Conservation (phyloP, 2,888 invertebrate species). For the Caenorhabditis parvicauda region DNA sequence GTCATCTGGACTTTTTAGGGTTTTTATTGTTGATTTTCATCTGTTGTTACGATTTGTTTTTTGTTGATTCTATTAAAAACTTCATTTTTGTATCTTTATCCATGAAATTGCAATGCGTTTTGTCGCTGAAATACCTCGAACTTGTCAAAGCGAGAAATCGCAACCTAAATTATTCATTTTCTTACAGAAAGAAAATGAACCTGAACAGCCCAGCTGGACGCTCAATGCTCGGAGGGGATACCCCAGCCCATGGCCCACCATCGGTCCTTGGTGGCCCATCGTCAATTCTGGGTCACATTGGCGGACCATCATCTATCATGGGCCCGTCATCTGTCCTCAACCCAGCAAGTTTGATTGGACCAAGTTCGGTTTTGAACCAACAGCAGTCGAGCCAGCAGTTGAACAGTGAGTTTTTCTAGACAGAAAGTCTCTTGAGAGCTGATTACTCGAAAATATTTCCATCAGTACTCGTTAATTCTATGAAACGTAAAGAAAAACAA, state of each 20-base stretch:
- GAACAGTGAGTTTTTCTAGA: too few species aligned
- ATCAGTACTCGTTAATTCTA: too few species aligned
- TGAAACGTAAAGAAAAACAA: too few species aligned
- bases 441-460: too few species aligned
- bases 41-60: conserved; percentile 2
- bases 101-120: not conserved
- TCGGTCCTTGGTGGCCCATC: conserved; percentile 19
- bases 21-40: conserved; percentile 14
- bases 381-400: too few species aligned
- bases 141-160: not conserved
- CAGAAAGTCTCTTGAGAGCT: too few species aligned
- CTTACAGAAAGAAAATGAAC: conserved; percentile 23
- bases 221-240: conserved; percentile 39
- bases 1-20: conserved; percentile 16
- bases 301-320: conserved; percentile 36
- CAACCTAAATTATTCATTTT: not conserved
- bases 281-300: conserved; percentile 11
- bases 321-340: conserved; percentile 30
- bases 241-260: conserved; percentile 37
- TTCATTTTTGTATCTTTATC: not conserved
- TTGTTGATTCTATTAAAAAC: conserved; percentile 3
- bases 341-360: conserved; percentile 21
- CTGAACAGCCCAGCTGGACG: conserved; percentile 39
- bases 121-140: not conserved
- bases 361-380: too few species aligned